Evolutionary conservation across 2,888 invertebrate genomes (phyloP), one percentile per base, ranked within the genome.

Genomic region (Osmoderma eremita): DNA sequence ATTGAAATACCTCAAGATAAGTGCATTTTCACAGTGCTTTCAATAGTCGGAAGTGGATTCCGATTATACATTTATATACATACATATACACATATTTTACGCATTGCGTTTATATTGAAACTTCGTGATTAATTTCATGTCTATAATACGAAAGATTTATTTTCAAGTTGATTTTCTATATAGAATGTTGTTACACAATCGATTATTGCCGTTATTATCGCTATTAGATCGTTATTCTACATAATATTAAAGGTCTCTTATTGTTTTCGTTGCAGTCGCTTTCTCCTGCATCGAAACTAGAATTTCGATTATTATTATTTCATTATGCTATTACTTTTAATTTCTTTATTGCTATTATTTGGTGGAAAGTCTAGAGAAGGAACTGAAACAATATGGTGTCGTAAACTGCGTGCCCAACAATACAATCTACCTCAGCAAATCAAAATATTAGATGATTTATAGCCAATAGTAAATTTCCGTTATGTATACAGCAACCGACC

Each of bases 371-470:
- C 77, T 73, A 74, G 79, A 78, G 79, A 78, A 75, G 72, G 72
- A 73, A 77, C 73, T 76, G 75, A 75, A 77, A 79, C 76, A 77
- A 78, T 78, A 77, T 69, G 79, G 79, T 81, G 80, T 79, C 77
- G 76, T 77, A 78, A 79, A 78, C 79, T 75, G 72, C 74, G 78
- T 79, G 80, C 79, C 77, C 77, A 75, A 75, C 72, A 76, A 75
- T 79, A 79, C 80, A 79, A 82, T 80, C 82, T 82, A 82, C 82
- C 82, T 82, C 82, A 81, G 76, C 71, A 76, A 82, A 82, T 82
- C 82, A 82, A 82, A 82, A 82, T 80, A 77, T 79, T 80, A 80
- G 78, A 68, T 71, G 68, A 77, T 75, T 77, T 74, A 78, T 77
- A 78, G 78, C 78, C 78, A 71, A 78, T 78, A 79, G 76, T 75